Evolutionary conservation across 2,888 invertebrate species (phyloP).

Genomic region (Aleiodes leptofemur): DNA sequence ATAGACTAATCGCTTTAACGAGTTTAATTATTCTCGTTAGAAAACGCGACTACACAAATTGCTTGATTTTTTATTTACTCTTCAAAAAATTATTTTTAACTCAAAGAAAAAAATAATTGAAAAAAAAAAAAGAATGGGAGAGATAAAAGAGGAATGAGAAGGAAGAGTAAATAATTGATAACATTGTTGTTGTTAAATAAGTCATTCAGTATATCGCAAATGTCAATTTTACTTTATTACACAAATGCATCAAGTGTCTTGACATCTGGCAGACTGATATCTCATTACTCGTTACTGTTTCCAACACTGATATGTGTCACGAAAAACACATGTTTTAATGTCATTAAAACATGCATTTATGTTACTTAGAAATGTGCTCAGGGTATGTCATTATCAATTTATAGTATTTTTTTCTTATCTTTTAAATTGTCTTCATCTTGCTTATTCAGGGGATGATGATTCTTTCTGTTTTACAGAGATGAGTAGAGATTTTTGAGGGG

Average conservation of each 20-base stretch:
- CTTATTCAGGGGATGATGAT: not conserved
- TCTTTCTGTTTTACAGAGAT: too few relatives aligned
- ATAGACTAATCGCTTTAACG: conserved; percentile 23
- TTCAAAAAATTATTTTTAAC: conserved; percentile 1
- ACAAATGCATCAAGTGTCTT: conserved; percentile 22
- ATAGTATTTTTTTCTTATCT: not conserved
- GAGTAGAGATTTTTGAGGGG: too few relatives aligned
- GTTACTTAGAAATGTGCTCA: conserved; percentile 23
- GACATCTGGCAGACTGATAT: conserved; percentile 25
- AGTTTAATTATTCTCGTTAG: conserved; percentile 7
- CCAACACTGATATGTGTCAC: conserved; percentile 8
- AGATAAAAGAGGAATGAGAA: not conserved
- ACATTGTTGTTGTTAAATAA: not conserved
- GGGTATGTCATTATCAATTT: conserved; percentile 14
- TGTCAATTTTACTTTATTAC: conserved; percentile 22
- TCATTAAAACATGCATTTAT: not conserved
- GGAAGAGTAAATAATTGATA: not conserved
- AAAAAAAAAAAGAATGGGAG: not conserved
- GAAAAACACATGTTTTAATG: conserved; percentile 1
- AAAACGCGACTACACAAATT: not conserved
- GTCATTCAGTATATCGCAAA: not conserved
- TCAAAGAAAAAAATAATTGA: not conserved
- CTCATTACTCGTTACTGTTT: conserved; percentile 3
- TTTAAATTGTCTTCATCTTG: not conserved
- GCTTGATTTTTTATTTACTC: not conserved